Conservation (phyloP, 2,888 invertebrate genomes). For the Drosophila dives region DNA sequence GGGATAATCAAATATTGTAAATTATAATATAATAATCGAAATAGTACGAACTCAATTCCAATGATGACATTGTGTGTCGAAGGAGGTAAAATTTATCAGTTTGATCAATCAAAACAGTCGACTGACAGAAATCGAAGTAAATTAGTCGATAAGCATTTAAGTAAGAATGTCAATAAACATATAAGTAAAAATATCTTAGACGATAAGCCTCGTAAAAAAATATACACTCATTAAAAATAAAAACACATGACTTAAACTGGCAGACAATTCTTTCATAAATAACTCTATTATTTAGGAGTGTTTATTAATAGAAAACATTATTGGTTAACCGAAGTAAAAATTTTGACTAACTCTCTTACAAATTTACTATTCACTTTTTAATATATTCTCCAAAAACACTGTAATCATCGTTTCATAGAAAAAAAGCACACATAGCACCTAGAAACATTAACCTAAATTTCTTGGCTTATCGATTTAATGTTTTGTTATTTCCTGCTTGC, state of each 20-base stretch:
- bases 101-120: slow-evolving; percentile 15
- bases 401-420: background rate
- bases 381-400: background rate
- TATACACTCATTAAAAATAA: background rate
- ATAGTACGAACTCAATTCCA: background rate
- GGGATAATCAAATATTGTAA: slow-evolving; percentile 78
- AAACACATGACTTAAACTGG: background rate
- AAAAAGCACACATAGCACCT: slow-evolving; percentile 1
- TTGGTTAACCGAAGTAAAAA: background rate
- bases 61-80: background rate
- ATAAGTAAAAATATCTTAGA: background rate
- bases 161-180: background rate
- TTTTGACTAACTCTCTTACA: background rate
- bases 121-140: too few relatives aligned
- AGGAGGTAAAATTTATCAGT: slow-evolving; percentile 8
- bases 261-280: background rate
- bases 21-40: slow-evolving; percentile 25
- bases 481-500: slow-evolving; percentile 59
- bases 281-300: background rate
- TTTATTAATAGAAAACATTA: background rate
- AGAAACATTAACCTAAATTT: slow-evolving; percentile 59
- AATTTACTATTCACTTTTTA: background rate
- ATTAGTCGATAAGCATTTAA: background rate
- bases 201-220: background rate
- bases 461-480: slow-evolving; percentile 63